Evolutionary conservation across 2,888 invertebrate species (phyloP).

Genomic region (Brachyptera risi): DNA sequence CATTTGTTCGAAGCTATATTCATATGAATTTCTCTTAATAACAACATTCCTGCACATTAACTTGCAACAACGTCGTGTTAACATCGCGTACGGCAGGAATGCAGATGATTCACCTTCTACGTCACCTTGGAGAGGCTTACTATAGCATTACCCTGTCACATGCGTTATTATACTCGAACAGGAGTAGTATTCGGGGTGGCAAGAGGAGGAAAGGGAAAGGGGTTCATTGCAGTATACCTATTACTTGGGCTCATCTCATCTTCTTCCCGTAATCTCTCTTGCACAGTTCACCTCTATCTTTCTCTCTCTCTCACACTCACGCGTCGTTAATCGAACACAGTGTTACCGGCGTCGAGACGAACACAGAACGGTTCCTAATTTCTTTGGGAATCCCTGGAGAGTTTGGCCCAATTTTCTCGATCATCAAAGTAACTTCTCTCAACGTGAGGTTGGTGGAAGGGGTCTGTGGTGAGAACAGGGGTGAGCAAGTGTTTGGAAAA

Average conservation of each 20-base stretch:
- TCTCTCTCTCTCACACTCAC: background rate
- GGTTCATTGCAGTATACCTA: too few relatives aligned
- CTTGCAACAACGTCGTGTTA: too few relatives aligned
- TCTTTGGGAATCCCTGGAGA: background rate
- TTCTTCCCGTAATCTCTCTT: background rate
- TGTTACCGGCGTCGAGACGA: constrained; percentile 4
- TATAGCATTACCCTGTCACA: constrained; percentile 8
- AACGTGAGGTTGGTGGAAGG: too few relatives aligned
- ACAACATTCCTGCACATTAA: too few relatives aligned
- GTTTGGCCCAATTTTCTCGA: constrained; percentile 8
- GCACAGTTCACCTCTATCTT: background rate
- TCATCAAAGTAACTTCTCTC: constrained; percentile 16
- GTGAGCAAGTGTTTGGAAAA: too few relatives aligned
- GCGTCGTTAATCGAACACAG: constrained; percentile 11
- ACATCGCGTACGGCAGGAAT: too few relatives aligned
- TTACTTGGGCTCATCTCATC: constrained; percentile 11
- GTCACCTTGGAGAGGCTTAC: constrained; percentile 3
- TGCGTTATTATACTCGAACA: constrained; percentile 5
- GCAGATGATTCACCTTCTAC: background rate
- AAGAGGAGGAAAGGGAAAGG: too few relatives aligned
- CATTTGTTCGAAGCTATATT: too few relatives aligned
- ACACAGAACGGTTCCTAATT: constrained; percentile 20
- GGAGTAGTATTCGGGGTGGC: too few relatives aligned
- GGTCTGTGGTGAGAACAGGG: too few relatives aligned
- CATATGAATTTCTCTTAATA: too few relatives aligned